Evolutionary conservation across 35 echinoderm and acorn worm species (phyloP), one percentile per base, ranked within the genome.

Genomic region (Heliocidaris tuberculata): DNA sequence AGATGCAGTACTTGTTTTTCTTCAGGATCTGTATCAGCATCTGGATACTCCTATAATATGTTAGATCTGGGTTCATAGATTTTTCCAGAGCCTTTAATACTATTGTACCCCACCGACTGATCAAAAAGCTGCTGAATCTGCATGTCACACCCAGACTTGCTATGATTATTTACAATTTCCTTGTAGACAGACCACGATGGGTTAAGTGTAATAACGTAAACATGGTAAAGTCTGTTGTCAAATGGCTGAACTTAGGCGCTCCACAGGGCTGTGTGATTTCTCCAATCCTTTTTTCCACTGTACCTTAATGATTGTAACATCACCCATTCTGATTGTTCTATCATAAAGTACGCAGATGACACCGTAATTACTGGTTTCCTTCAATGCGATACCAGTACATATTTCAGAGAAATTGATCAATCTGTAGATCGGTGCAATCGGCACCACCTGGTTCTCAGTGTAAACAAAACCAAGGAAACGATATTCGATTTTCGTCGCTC

Each of bases 391-490:
- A 13, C 86, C 13, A 88, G 13, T 9, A 30, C 10, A 30, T 88
- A 27, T 31, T 88, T 88, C 30, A 10, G 49, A 16, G 86, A 90
- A 31, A 48, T 90, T 48, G 10, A 29, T 19, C 32, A 90, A 2
- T 88, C 54, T 95, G 31, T 90, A 92, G 94, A 48, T n/a, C 31
- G 47, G 86, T 88, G 94, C 48, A n/a, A 95, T 90, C 11, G 50
- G 16, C 32, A 4, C 35, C 15, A 90, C 50, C 86, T 90, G n/a
- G 48, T 88, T 7, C 2, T 95, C 16, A 95, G 49, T 90, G 86
- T 90, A 7, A 35, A 88, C 4, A 95, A 95, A 88, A 95, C 94
- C 31, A 95, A 95, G 85, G 86, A 95, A 90, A 95, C 90, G 27
- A 48, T 90, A 27, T 95, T 90, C n/a, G 52, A 87, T 90, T 95